Evolutionary conservation across 2,888 invertebrate genomes (phyloP).

Genomic region (Melieria crassipennis): DNA sequence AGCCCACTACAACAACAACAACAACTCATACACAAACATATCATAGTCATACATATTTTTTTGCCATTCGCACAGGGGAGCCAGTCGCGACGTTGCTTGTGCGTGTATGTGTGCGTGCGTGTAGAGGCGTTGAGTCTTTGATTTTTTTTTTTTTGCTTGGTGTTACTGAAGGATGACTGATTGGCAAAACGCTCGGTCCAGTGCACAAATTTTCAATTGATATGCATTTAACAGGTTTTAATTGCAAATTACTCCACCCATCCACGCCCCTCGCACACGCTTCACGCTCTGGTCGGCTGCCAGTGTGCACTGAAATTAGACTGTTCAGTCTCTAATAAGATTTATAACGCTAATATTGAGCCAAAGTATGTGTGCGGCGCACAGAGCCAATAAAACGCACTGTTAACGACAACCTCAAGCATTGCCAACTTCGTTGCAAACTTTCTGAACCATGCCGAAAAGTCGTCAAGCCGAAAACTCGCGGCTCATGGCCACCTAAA

Average conservation of each 20-base stretch:
- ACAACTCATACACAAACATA: too few relatives aligned
- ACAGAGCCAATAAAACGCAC: conserved; percentile 17
- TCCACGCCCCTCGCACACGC: background rate
- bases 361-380: conserved; percentile 13
- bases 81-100: too few relatives aligned
- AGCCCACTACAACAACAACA: too few relatives aligned
- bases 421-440: conserved; percentile 21
- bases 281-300: background rate
- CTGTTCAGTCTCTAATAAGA: conserved; percentile 16
- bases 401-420: conserved; percentile 28
- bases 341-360: conserved; percentile 16
- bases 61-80: too few relatives aligned
- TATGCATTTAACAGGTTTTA: conserved; percentile 21
- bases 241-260: background rate
- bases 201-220: conserved; percentile 38
- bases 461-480: too few relatives aligned
- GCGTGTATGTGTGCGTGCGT: too few relatives aligned
- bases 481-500: too few relatives aligned
- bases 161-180: background rate
- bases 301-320: background rate
- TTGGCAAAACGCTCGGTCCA: conserved; percentile 33
- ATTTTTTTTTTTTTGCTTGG: too few relatives aligned
- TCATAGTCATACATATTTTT: too few relatives aligned
- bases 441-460: conserved; percentile 7
- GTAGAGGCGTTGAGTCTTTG: too few relatives aligned